These are phyloP conservation scores for Octodonta nipae DNA, from an alignment of 2,888 invertebrate species.

Conservation along the genomic window DNA sequence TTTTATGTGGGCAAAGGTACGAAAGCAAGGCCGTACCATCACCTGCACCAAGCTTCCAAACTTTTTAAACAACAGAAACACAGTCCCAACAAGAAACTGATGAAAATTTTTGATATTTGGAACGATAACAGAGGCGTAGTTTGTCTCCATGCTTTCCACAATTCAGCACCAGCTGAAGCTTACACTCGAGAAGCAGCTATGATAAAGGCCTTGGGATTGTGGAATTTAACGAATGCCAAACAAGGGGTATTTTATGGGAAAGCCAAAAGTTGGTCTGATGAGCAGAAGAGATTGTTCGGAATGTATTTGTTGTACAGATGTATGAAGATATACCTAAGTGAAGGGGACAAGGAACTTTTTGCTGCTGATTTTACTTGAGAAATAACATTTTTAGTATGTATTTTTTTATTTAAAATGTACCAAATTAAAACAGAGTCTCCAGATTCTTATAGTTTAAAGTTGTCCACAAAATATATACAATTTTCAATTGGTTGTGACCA, in stretches of 20 bases:
- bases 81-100: conserved; percentile 44
- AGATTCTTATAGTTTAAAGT: too few species aligned
- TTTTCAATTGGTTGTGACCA: too few species aligned
- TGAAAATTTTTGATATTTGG: conserved; percentile 82
- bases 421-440: too few species aligned
- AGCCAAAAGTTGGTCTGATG: conserved; percentile 57
- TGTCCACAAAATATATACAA: too few species aligned
- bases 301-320: conserved; percentile 68
- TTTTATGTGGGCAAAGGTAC: conserved; percentile 84
- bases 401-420: too few species aligned
- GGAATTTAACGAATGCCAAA: conserved; percentile 65
- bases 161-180: conserved; percentile 81
- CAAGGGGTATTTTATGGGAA: conserved; percentile 73
- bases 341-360: conserved; percentile 78
- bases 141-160: conserved; percentile 81
- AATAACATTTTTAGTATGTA: too few species aligned
- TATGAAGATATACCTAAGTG: conserved; percentile 68
- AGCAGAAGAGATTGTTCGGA: conserved; percentile 60
- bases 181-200: conserved; percentile 88
- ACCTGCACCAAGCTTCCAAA: conserved; percentile 82
- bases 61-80: too few species aligned
- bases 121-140: conserved; percentile 68
- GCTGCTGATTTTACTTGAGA: conserved; percentile 69
- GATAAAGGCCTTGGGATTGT: conserved; percentile 72
- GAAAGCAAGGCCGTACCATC: conserved; percentile 73